A percentile compares a stretch with the other conserved stretches of the same genome.
These are phyloP conservation scores for Drosophila quinaria DNA, from an alignment of 2,888 invertebrate species.

Conservation along the genomic window DNA sequence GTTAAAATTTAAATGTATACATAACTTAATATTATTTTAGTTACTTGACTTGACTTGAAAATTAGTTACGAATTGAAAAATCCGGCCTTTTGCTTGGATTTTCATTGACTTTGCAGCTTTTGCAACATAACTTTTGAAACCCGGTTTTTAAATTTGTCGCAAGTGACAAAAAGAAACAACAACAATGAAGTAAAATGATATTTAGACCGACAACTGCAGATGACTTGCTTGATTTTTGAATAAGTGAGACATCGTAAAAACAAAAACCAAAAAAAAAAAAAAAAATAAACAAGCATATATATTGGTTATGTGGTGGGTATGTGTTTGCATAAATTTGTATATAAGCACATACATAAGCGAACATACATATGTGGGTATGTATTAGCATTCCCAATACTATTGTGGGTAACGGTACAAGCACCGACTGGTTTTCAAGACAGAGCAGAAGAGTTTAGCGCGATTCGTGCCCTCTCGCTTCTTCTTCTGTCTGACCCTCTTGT, in stretches of 20 bases:
- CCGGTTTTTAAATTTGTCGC: constrained; percentile 49
- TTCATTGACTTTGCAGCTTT: constrained; percentile 60
- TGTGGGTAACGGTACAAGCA: constrained; percentile 50
- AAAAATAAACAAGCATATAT: constrained; percentile 14
- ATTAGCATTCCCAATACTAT: constrained; percentile 40
- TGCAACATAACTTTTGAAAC: constrained; percentile 64
- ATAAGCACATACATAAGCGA: constrained; percentile 5
- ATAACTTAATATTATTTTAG: no score
- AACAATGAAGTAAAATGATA: constrained; percentile 51
- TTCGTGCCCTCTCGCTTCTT: background rate
- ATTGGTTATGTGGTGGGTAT: background rate
- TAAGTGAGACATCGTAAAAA: constrained; percentile 55
- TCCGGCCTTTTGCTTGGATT: constrained; percentile 41
- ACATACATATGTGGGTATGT: constrained; percentile 10
- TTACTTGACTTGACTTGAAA: no score
- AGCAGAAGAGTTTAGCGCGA: constrained; percentile 6
- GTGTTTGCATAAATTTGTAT: constrained; percentile 36
- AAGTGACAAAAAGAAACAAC: constrained; percentile 32
- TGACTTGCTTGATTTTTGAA: constrained; percentile 69
- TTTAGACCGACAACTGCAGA: constrained; percentile 61
- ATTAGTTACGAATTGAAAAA: constrained; percentile 37
- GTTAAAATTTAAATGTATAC: no score
- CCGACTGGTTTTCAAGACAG: constrained; percentile 61
- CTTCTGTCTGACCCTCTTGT: background rate
- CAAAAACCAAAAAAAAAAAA: constrained; percentile 20